These are phyloP conservation scores for Drosophila sucinea DNA, from an alignment of 1,140 invertebrate genomes.

Conservation along the genomic window DNA sequence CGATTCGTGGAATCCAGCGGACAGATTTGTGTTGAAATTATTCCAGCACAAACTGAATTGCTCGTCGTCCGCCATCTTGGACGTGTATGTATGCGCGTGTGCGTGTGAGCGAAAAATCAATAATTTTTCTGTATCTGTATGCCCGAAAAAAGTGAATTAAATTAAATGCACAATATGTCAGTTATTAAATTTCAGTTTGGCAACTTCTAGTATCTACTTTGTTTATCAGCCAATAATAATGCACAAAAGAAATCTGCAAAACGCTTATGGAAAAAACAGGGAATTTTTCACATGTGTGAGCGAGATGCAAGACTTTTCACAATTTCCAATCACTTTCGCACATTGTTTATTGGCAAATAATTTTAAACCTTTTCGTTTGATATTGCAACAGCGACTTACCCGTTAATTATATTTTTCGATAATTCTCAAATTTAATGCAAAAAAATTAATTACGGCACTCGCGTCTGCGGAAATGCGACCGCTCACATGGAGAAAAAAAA, in stretches of 20 bases:
- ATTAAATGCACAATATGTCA: slow-evolving; percentile 20
- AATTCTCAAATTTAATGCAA: slow-evolving; percentile 31
- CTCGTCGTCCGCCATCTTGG: slow-evolving; percentile 88
- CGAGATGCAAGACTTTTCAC: slow-evolving; percentile 4
- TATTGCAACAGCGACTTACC: slow-evolving; percentile 40
- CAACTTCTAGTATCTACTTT: slow-evolving; percentile 25
- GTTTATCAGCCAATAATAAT: slow-evolving; percentile 62
- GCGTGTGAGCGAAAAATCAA: slow-evolving; percentile 56
- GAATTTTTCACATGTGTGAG: slow-evolving; percentile 56
- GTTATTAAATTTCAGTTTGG: slow-evolving; percentile 11
- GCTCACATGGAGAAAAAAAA: slow-evolving; percentile 45
- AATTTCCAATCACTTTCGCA: background rate
- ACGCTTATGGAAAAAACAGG: slow-evolving; percentile 57
- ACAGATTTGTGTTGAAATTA: slow-evolving; percentile 90
- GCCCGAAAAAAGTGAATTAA: slow-evolving; percentile 21
- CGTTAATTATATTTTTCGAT: slow-evolving; percentile 40
- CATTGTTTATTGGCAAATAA: background rate
- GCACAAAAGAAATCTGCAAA: slow-evolving; percentile 39
- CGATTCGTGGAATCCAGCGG: slow-evolving; percentile 89
- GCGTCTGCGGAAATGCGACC: slow-evolving; percentile 37
- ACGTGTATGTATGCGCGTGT: slow-evolving; percentile 38
- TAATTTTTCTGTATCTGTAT: slow-evolving; percentile 76
- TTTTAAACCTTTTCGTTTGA: background rate
- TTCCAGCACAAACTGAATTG: slow-evolving; percentile 91
- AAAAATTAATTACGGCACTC: slow-evolving; percentile 25